Base-by-base conservation (phyloP, 2,797 vertebrate species). In the Phrynocephalus guinanensis region DNA sequence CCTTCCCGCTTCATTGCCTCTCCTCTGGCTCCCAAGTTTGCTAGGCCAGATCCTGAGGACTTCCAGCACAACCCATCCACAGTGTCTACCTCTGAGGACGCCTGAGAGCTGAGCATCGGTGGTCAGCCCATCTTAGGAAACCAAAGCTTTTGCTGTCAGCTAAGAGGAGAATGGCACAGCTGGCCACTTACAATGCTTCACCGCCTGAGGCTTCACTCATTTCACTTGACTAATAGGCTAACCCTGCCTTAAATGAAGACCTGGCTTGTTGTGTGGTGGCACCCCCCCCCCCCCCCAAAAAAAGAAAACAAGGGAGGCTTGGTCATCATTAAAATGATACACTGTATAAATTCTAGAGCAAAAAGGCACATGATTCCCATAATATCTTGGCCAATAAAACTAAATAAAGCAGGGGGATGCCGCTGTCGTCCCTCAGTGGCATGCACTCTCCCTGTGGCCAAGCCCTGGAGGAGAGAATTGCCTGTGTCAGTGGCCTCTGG, bases 381-480 rank as follows among this genome's bases (percentile, higher is more conserved):
- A 77, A 20, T 80, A 80, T 89, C 82, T n/a, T 89, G 77, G n/a
- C 83, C 33, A 72, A 84, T 81, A 83, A 82, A 88, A 79, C 24
- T 15, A 89, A 93, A 89, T 67, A 88, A 78, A 84, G 68, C 33
- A 63, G 85, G 85, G 67, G 30, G n/a, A 24, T 70, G 38, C 20
- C 44, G 3, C 52, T 89, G 63, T 82, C 22, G 18, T 68, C 38
- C 28, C 44, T 30, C 33, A 83, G 85, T 87, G 78, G 10, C 79
- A 89, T 88, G 68, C 85, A 86, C 72, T 87, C 85, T 79, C 85
- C 87, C 71, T 60, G n/a, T 78, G 77, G 56, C 84, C 81, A 90
- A 88, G 93, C 93, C 93, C 91, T 94, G 91, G 85, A 93, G 93
- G 94, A 94, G 90, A 95, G 87, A 89, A 67, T 77, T 94, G 91